These are phyloP conservation scores for Ochotona curzoniae DNA, from an alignment of 2,113 vertebrate genomes.

Conservation along the genomic window DNA sequence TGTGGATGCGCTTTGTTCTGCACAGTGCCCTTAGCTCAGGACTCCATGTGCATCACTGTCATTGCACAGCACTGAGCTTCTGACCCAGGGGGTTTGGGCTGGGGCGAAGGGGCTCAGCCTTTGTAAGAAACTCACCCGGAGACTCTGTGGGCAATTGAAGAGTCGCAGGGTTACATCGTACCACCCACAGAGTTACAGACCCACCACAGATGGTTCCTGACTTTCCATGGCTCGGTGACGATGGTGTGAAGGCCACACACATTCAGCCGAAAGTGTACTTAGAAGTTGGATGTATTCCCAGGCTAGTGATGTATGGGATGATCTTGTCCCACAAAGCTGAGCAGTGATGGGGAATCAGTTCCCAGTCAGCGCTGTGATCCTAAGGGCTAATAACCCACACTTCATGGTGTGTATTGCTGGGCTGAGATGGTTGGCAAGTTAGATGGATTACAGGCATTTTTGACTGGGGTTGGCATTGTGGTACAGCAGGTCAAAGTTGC, in stretches of 20 bases:
- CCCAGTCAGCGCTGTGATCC: not conserved
- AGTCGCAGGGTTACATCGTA: not conserved
- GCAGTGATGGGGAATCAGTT: not conserved
- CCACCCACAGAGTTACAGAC: not conserved
- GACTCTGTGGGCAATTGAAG: not conserved
- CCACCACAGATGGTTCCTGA: not conserved
- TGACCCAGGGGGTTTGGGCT: not conserved
- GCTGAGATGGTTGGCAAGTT: not conserved
- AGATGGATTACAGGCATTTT: not conserved
- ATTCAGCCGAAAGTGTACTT: not conserved
- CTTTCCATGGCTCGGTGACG: not conserved
- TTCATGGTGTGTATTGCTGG: fast-evolving
- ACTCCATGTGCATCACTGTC: not conserved
- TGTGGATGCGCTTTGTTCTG: not conserved
- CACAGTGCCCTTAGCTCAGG: not conserved
- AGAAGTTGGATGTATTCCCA: not conserved
- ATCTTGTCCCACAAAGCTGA: not conserved
- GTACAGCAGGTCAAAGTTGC: too few species aligned
- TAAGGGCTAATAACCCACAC: not conserved
- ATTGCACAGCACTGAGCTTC: not conserved
- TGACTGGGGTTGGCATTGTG: too few species aligned
- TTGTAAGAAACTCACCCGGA: not conserved
- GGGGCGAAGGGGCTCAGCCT: not conserved
- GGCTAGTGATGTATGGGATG: not conserved
- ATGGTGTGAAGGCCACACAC: not conserved